Evolutionary conservation across 2,888 invertebrate species (phyloP).

Genomic region (Drosophila atroscutellata): DNA sequence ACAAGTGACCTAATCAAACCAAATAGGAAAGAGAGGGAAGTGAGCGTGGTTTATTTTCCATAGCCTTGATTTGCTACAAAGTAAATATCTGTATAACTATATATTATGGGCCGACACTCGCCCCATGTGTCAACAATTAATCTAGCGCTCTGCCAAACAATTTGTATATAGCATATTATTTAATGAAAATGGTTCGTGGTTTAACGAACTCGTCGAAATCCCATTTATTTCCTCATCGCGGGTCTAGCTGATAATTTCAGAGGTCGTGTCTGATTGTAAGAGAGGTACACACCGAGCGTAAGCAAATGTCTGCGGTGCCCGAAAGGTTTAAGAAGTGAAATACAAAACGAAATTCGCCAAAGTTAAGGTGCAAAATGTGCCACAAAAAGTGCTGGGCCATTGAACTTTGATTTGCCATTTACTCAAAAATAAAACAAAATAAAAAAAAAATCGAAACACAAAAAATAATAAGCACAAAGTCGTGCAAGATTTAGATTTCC

Average conservation of each 20-base stretch:
- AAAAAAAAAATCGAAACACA: neutral
- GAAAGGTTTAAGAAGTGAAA: conserved; percentile 10
- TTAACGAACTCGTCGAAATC: conserved; percentile 62
- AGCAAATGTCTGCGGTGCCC: conserved; percentile 13
- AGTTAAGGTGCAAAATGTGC: conserved; percentile 27
- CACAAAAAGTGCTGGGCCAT: conserved; percentile 47
- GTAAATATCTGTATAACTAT: conserved; percentile 25
- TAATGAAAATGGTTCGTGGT: conserved; percentile 39
- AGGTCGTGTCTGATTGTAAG: conserved; percentile 29
- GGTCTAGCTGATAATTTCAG: conserved; percentile 32
- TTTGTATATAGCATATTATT: conserved; percentile 24
- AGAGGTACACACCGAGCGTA: conserved; percentile 18
- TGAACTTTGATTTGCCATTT: conserved; percentile 69
- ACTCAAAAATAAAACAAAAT: conserved; percentile 31
- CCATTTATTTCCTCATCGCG: conserved; percentile 30
- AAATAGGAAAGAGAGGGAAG: neutral
- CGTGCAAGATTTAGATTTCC: conserved; percentile 35
- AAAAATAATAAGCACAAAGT: conserved; percentile 23
- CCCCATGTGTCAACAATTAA: conserved; percentile 33
- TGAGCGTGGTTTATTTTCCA: conserved; percentile 30
- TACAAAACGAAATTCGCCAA: neutral
- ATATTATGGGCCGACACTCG: conserved; percentile 35
- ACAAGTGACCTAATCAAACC: conserved; percentile 58
- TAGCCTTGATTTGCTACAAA: conserved; percentile 38
- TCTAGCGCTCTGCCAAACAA: conserved; percentile 25